A percentile compares a stretch with the other conserved stretches of the same genome.
These are phyloP conservation scores for Cyprinodon diabolis DNA, from an alignment of 2,797 vertebrate species.

Conservation along the genomic window DNA sequence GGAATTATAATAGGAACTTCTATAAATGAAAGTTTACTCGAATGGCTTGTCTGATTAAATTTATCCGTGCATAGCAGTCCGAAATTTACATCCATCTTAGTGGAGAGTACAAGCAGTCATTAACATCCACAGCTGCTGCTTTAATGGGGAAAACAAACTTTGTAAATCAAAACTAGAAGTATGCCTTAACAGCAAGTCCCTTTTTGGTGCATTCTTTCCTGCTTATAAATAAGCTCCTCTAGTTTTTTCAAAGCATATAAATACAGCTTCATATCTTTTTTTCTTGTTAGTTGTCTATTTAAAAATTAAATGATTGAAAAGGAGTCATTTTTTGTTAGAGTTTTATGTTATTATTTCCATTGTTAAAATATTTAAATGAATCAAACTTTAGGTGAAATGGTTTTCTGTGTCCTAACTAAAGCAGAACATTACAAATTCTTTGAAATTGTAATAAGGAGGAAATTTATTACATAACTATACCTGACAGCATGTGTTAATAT, in stretches of 20 bases:
- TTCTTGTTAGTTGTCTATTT: not conserved
- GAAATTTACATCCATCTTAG: not conserved
- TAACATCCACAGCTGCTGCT: not conserved
- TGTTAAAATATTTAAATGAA: not conserved
- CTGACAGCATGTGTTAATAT: not conserved
- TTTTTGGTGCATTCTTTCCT: not conserved
- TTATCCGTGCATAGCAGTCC: not conserved
- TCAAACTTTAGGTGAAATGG: not conserved
- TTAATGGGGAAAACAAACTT: not conserved
- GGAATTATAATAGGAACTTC: not conserved
- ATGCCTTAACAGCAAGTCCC: not conserved
- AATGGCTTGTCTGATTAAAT: not conserved
- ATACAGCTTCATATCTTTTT: not conserved
- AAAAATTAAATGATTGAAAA: not conserved
- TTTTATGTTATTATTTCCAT: not conserved
- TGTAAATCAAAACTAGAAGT: slow-evolving; percentile 2
- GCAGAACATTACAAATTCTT: not conserved
- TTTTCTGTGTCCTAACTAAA: not conserved
- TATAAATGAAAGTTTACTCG: not conserved
- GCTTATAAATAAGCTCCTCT: not conserved
- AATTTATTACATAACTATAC: not conserved
- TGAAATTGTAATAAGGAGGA: not conserved
- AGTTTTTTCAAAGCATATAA: not conserved
- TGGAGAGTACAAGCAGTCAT: not conserved
- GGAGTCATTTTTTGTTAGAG: not conserved